These are phyloP conservation scores for Oncorhynchus nerka DNA, from an alignment of 2,113 vertebrate genomes.

Conservation along the genomic window DNA sequence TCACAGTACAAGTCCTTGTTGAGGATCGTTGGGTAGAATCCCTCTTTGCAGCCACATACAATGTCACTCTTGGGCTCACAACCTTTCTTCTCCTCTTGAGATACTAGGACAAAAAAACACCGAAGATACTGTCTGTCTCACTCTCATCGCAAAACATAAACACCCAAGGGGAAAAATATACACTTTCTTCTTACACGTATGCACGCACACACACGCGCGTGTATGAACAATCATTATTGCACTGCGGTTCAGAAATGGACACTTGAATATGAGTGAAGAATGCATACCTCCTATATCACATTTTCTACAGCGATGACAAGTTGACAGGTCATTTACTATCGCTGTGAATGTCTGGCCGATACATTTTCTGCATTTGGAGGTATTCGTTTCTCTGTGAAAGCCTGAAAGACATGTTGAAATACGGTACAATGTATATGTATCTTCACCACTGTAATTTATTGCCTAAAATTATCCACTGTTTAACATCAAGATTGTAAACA, in stretches of 20 bases:
- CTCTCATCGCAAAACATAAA: not conserved
- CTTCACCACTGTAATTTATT: not conserved
- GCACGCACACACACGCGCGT: not conserved
- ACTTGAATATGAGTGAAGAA: not conserved
- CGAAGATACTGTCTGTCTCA: not conserved
- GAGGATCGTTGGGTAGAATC: not conserved
- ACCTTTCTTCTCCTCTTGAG: rapidly evolving
- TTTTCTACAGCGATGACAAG: rapidly evolving
- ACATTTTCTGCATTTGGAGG: conserved; percentile 33
- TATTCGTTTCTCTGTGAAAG: not conserved
- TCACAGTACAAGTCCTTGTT: no score
- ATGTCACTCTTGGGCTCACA: not conserved
- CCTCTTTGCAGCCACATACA: conserved; percentile 27
- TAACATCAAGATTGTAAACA: no score
- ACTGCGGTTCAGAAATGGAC: not conserved
- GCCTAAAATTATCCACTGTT: not conserved
- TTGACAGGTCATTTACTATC: rapidly evolving
- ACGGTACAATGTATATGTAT: not conserved
- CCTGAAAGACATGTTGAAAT: conserved; percentile 26
- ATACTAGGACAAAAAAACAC: conserved; percentile 10
- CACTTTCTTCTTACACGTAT: not conserved
- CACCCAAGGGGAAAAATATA: not conserved
- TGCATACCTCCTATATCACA: not conserved
- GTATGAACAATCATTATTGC: not conserved
- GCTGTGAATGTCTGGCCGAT: not conserved